These are phyloP conservation scores for Protomyctophum bolini DNA, from an alignment of 2,113 vertebrate species.

Conservation along the genomic window DNA sequence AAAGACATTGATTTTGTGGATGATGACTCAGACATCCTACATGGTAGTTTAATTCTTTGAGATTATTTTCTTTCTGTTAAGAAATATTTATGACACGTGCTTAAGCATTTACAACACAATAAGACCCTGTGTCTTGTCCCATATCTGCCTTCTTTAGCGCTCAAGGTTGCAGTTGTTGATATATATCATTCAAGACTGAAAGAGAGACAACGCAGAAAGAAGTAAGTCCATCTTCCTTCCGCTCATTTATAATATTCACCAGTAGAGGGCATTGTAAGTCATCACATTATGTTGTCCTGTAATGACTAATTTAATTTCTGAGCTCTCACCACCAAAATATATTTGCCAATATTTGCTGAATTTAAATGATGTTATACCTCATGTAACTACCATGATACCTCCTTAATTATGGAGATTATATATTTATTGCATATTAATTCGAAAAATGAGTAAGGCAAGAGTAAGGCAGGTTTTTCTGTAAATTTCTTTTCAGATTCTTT, in stretches of 20 bases:
- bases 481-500: too few species aligned
- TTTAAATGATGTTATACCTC: constrained; percentile 13
- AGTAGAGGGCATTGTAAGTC: constrained; percentile 55
- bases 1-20: constrained; percentile 99
- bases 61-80: background rate
- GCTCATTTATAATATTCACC: constrained; percentile 11
- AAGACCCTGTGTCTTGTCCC: background rate
- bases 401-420: background rate
- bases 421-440: constrained; percentile 9
- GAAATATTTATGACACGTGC: background rate
- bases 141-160: constrained; percentile 74
- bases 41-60: constrained; percentile 78
- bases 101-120: background rate
- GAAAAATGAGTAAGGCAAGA: too few species aligned
- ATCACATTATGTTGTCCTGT: constrained; percentile 1
- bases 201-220: constrained; percentile 95
- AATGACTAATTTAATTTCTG: background rate
- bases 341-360: constrained; percentile 19
- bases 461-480: too few species aligned
- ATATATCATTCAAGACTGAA: constrained; percentile 98
- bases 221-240: constrained; percentile 81
- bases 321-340: constrained; percentile 12
- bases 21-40: constrained; percentile 96
- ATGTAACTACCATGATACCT: background rate
- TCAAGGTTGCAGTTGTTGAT: constrained; percentile 97